Conservation (phyloP, 2,113 vertebrate species). For the Thamnaconus septentrionalis region DNA sequence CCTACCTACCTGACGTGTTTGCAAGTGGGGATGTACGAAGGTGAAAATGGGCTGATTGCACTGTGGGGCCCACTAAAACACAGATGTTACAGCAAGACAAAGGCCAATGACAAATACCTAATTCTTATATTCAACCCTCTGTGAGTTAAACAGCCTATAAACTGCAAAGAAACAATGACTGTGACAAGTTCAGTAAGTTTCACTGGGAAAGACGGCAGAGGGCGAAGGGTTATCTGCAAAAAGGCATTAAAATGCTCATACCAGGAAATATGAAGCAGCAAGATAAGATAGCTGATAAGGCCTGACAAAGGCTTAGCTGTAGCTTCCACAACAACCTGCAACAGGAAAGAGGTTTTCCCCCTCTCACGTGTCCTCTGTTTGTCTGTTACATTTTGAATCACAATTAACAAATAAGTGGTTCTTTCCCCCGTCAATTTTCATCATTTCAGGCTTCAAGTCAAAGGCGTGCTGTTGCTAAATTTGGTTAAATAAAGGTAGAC, state of each 20-base stretch:
- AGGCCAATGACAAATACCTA: not conserved
- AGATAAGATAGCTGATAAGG: slow-evolving; percentile 43
- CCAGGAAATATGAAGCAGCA: slow-evolving; percentile 25
- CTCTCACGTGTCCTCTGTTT: not conserved
- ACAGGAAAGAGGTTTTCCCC: slow-evolving; percentile 23
- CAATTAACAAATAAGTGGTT: no score
- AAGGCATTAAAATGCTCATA: slow-evolving; percentile 1
- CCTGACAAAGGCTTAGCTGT: slow-evolving; percentile 25
- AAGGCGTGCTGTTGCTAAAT: no score
- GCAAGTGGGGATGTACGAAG: no score
- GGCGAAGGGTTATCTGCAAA: slow-evolving; percentile 17
- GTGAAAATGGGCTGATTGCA: not conserved
- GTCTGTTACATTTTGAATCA: no score
- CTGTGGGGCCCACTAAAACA: no score
- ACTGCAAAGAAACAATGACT: not conserved
- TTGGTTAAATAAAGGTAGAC: no score
- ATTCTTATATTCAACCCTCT: no score
- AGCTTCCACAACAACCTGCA: not conserved
- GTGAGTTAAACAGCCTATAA: no score
- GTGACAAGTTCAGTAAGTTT: no score
- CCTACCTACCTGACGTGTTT: no score
- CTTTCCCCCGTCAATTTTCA: no score
- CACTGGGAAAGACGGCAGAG: not conserved
- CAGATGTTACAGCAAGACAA: not conserved
- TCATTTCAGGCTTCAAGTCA: no score